phyloP scores from a whole-genome alignment of 1,140 invertebrate genomes.

The Zaprionus africanus region DNA sequence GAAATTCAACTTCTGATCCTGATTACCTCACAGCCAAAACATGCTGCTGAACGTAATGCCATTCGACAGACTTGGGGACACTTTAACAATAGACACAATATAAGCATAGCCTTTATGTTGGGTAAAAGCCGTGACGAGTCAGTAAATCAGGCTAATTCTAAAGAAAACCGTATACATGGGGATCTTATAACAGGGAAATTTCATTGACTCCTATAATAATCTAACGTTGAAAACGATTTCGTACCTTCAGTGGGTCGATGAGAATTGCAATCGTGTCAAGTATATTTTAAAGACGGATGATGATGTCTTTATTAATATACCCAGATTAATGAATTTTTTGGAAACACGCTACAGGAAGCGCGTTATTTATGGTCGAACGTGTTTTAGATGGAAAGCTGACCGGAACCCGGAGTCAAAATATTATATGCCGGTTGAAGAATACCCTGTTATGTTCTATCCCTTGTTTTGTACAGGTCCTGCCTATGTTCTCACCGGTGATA shows the following conservation, averaged over 20 bases:
- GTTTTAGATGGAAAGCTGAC: conserved; percentile 93
- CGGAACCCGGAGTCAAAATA: conserved; percentile 93
- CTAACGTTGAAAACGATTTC: conserved; percentile 94
- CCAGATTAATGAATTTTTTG: conserved; percentile 89
- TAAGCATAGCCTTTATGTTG: conserved; percentile 91
- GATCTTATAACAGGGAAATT: conserved; percentile 91
- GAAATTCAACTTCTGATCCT: conserved; percentile 88
- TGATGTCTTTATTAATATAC: conserved; percentile 96
- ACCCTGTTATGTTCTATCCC: conserved; percentile 89
- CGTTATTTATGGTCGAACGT: conserved; percentile 91
- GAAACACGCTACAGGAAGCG: conserved; percentile 88
- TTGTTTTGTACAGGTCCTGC: conserved; percentile 94
- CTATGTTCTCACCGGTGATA: conserved; percentile 90
- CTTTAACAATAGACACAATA: conserved; percentile 89
- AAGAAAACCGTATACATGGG: conserved; percentile 89
- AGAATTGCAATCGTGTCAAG: conserved; percentile 89
- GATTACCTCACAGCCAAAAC: conserved; percentile 91
- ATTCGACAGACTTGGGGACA: conserved; percentile 94
- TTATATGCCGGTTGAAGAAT: conserved; percentile 90
- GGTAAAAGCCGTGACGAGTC: conserved; percentile 86
- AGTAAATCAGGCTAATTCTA: conserved; percentile 85
- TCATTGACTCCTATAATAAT: conserved; percentile 93
- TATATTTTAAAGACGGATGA: conserved; percentile 94
- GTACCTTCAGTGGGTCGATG: conserved; percentile 92
- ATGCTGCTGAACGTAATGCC: conserved; percentile 90